phyloP scores from a whole-genome alignment of 1,140 invertebrate species.

The Camponotus floridanus region DNA sequence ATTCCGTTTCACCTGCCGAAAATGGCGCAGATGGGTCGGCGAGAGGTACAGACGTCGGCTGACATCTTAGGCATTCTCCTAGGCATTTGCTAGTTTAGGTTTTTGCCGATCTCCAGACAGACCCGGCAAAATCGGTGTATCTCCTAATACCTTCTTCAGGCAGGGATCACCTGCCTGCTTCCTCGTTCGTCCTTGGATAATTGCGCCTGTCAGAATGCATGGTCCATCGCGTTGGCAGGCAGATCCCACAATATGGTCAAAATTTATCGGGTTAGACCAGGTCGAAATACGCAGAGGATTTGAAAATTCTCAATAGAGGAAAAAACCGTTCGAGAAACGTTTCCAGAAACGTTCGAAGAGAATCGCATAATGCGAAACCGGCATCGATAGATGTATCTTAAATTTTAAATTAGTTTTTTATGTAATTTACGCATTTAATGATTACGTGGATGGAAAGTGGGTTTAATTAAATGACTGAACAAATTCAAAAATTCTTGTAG shows the following conservation, averaged over 20 bases:
- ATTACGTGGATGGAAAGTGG: background rate
- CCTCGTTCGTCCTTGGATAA: slow-evolving; percentile 81
- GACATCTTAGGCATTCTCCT: slow-evolving; percentile 75
- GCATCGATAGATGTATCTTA: background rate
- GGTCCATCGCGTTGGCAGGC: slow-evolving; percentile 42
- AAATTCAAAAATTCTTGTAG: slow-evolving; percentile 37
- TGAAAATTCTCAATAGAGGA: background rate
- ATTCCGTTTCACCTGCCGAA: slow-evolving; percentile 83
- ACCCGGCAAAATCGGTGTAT: slow-evolving; percentile 78
- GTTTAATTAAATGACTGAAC: slow-evolving; percentile 41
- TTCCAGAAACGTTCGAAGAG: background rate
- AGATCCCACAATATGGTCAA: slow-evolving; percentile 51
- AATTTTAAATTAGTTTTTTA: background rate
- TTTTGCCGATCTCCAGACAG: slow-evolving; percentile 78
- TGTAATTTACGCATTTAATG: background rate
- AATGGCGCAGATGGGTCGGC: slow-evolving; percentile 78
- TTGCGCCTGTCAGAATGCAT: slow-evolving; percentile 74
- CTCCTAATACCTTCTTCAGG: slow-evolving; percentile 79
- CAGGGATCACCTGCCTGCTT: slow-evolving; percentile 80
- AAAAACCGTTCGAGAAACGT: background rate
- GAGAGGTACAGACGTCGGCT: slow-evolving; percentile 75
- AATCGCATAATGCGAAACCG: background rate
- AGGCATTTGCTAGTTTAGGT: slow-evolving; percentile 82
- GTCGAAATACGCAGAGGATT: background rate
- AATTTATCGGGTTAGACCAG: slow-evolving; percentile 31